These are phyloP conservation scores for Oscheius myriophilus DNA, from an alignment of 2,888 invertebrate genomes.

Conservation along the genomic window DNA sequence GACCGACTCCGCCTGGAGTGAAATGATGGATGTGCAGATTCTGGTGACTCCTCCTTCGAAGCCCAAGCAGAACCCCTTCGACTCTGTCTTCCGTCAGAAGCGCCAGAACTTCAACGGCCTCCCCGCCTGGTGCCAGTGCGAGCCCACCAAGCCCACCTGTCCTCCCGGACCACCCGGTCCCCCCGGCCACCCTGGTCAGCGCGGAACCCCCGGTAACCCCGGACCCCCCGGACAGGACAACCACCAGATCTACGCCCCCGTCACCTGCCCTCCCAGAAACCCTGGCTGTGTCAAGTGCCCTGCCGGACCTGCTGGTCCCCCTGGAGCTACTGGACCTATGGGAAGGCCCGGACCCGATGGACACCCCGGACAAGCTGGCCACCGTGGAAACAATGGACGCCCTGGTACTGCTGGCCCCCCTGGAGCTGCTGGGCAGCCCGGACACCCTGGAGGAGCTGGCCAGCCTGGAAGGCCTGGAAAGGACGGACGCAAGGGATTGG, in stretches of 20 bases:
- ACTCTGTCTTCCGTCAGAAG: slow-evolving; percentile 66
- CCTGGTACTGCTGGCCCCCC: slow-evolving; percentile 54
- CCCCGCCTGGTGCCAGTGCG: slow-evolving; percentile 66
- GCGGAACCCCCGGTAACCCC: slow-evolving; percentile 53
- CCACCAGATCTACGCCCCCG: slow-evolving; percentile 49
- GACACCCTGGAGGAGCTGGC: slow-evolving; percentile 45
- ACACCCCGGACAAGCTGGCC: slow-evolving; percentile 57
- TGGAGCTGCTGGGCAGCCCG: slow-evolving; percentile 59
- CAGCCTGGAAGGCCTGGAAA: slow-evolving; percentile 25
- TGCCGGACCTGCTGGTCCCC: slow-evolving; percentile 57
- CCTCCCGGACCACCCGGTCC: slow-evolving; percentile 61
- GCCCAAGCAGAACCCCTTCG: slow-evolving; percentile 58
- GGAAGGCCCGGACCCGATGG: slow-evolving; percentile 61
- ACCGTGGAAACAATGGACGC: slow-evolving; percentile 51
- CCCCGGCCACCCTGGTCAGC: slow-evolving; percentile 55
- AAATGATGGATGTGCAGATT: slow-evolving; percentile 67
- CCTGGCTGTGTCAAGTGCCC: slow-evolving; percentile 61
- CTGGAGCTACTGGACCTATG: slow-evolving; percentile 55
- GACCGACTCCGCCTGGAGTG: slow-evolving; percentile 66
- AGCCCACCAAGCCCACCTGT: slow-evolving; percentile 61
- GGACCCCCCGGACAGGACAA: slow-evolving; percentile 58
- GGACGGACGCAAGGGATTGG: slow-evolving; percentile 36
- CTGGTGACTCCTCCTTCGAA: slow-evolving; percentile 64
- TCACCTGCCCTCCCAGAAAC: slow-evolving; percentile 48
- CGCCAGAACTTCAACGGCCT: slow-evolving; percentile 58